Percentiles rank a stretch among this genome's conserved stretches.
These are phyloP conservation scores for Melanargia galathea DNA, from an alignment of 2,888 invertebrate species.

Conservation along the genomic window DNA sequence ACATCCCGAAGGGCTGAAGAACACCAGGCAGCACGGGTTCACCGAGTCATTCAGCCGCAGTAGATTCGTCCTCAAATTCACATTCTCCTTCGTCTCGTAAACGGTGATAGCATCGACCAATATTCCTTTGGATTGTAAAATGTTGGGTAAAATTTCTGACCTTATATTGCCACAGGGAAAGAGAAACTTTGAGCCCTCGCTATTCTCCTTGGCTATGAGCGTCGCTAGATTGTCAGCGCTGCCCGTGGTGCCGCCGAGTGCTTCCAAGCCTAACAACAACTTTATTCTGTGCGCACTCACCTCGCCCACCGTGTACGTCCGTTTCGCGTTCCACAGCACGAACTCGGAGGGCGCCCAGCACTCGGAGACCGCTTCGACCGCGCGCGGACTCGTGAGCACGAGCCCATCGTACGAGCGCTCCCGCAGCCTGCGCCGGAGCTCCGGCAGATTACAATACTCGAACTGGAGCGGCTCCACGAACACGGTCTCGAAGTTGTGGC, in stretches of 20 bases:
- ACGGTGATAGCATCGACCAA: constrained; percentile 62
- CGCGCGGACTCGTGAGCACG: constrained; percentile 68
- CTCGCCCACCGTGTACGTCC: constrained; percentile 67
- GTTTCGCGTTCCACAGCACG: constrained; percentile 60
- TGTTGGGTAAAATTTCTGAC: constrained; percentile 61
- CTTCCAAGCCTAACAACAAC: constrained; percentile 61
- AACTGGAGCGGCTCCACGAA: constrained; percentile 74
- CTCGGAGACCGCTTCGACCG: constrained; percentile 64
- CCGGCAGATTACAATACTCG: constrained; percentile 50
- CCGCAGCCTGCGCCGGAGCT: constrained; percentile 53
- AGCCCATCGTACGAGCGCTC: constrained; percentile 57
- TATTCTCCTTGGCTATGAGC: constrained; percentile 58
- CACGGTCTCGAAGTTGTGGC: constrained; percentile 56
- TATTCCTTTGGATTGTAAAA: constrained; percentile 52
- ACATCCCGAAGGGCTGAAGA: constrained; percentile 75
- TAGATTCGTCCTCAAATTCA: constrained; percentile 57
- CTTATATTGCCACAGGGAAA: constrained; percentile 72
- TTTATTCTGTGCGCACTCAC: constrained; percentile 58
- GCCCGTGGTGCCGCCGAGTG: constrained; percentile 60
- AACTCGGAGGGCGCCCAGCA: constrained; percentile 69
- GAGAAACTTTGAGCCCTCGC: constrained; percentile 54
- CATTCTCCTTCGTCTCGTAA: constrained; percentile 72
- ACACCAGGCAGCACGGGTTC: constrained; percentile 64
- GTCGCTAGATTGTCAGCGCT: constrained; percentile 66
- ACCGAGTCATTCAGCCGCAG: constrained; percentile 54